Base-by-base conservation (phyloP, 2,888 invertebrate genomes). In the Ormyrus rosae region DNA sequence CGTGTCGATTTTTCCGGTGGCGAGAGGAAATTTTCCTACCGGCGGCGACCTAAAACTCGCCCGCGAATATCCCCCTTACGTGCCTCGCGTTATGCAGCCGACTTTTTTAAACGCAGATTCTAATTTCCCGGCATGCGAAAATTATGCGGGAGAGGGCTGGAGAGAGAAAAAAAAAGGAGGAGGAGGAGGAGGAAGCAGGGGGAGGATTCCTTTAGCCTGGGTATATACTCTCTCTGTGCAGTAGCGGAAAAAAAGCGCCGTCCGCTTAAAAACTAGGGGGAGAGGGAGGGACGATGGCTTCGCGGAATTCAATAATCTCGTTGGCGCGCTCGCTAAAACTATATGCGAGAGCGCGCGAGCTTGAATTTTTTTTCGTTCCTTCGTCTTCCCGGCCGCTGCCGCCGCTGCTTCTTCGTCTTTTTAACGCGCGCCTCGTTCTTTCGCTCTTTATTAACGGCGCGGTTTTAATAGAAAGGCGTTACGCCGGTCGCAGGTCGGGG, bases 261-360 rank as follows among this genome's bases (percentile, higher is more conserved):
- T 34, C 34, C 34, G 80, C 69, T 69, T 69, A 69, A 80, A 34
- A 81, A 70, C 74, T 60, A 34, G 64, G 19, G 34, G 34, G 55
- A n/a, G 65, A 50, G n/a, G 13, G 51, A 34, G 61, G 48, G 11
- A 4, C 68, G 69, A 70, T 76, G 65, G 76, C 72, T 55, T 74
- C 69, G 55, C 71, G 71, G 78, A 82, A 80, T 80, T 78, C 80
- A 80, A 80, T 82, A 82, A 82, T 78, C 78, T 80, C 73, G 69
- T 71, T 68, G 71, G 55, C 51, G 7, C 51, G 13, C 67, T 46
- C n/a, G 10, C 6, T 34, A 34, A 4, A 60, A 68, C 63, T 70
- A 11, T 70, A n/a, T 48, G 58, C 65, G 34, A 34, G 34, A 34
- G 34, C 34, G 34, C 34, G 34, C 34, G 34, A 34, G 58, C 19